Evolutionary conservation across 2,797 vertebrate genomes (phyloP), one percentile per base, ranked within the genome.

Genomic region (Lacerta viridis): DNA sequence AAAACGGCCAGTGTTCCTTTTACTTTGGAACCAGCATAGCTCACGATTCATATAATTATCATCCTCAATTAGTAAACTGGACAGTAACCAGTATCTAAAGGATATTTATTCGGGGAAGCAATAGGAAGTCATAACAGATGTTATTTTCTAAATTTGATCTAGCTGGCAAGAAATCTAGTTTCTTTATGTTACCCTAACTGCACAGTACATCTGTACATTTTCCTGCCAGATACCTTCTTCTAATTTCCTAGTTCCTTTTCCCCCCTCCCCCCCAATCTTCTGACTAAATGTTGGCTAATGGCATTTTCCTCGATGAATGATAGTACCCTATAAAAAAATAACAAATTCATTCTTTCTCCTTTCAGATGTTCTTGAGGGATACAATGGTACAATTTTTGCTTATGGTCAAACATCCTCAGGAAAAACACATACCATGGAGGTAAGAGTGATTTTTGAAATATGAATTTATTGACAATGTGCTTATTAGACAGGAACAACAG

Each of bases 401-500:
- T 99, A 99, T 23, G 98, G 98, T 27, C 99, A 99, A 95, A 99
- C 99, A 0, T 98, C 99, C 0, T 99, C 99, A 78, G 98, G 99
- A 92, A 99, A 99, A 95, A 99, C 99, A 0, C 99, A 99, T 93
- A 99, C 99, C 0, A 99, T 99, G 99, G 99, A 99, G 98, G 99
- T 99, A 94, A 93, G 87, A 36, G 29, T 78, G 43, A 33, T 20
- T 81, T 75, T 69, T 0, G 3, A 29, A 86, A 0, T 20, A 1
- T 80, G 59, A 20, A 0, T 15, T 25, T 55, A n/a, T 11, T 50
- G 61, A 75, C 39, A 39, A 50, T 41, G 41, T 29, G 18, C 23
- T 25, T 50, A 61, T 85, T 39, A 0, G 10, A 2, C 1, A 25
- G 29, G 68, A 46, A 9, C 33, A 36, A 1, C 79, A 80, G 18